Evolutionary conservation across 2,888 invertebrate species (phyloP).

Genomic region (Nowickia ferox): DNA sequence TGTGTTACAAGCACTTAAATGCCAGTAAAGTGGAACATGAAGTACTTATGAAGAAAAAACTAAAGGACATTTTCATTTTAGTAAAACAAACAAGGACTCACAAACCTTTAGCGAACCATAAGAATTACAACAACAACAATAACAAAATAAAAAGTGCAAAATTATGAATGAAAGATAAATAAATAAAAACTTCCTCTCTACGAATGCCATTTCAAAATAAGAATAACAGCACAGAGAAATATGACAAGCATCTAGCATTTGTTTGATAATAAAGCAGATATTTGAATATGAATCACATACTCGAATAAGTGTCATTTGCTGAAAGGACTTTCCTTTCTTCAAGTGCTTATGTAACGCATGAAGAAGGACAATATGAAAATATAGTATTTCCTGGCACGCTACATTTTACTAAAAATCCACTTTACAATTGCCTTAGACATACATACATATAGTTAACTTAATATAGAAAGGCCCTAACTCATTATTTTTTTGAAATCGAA

Average conservation of each 20-base stretch:
- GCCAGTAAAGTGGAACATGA: conserved; percentile 62
- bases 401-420: conserved; percentile 59
- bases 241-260: conserved; percentile 50
- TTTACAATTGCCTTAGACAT: conserved; percentile 33
- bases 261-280: conserved; percentile 4
- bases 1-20: conserved; percentile 74
- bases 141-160: conserved; percentile 51
- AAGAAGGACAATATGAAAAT: conserved; percentile 62
- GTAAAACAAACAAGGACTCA: conserved; percentile 40
- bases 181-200: conserved; percentile 71
- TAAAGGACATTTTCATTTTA: conserved; percentile 67
- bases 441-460: no score
- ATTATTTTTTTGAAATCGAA: no score
- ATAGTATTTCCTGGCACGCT: conserved; percentile 69
- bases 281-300: conserved; percentile 11
- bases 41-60: conserved; percentile 62
- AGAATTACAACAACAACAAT: not conserved
- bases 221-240: conserved; percentile 21
- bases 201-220: conserved; percentile 48
- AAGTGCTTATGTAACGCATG: conserved; percentile 59
- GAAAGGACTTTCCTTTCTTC: conserved; percentile 51
- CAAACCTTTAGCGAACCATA: not conserved
- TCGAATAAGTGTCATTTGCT: conserved; percentile 27
- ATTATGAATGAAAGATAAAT: conserved; percentile 69
- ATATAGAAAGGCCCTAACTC: no score